Evolutionary conservation across 2,888 invertebrate species (phyloP), one percentile per base, ranked within the genome.

Genomic region (Coleophora flavipennella): DNA sequence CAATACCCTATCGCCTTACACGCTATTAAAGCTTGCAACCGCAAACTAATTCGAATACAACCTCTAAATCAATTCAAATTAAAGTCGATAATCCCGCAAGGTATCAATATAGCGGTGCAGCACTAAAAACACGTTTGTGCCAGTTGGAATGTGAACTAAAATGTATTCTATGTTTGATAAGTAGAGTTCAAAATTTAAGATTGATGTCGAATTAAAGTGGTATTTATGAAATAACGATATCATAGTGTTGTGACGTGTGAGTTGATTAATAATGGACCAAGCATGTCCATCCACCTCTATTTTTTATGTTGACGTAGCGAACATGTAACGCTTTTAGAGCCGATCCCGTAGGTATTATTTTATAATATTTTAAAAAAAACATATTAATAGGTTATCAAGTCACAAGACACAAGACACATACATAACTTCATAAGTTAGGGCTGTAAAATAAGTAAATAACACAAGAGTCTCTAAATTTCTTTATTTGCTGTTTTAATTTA

Each of bases 201-300:
- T 3, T 6, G 20, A 27, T 28, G 27, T 43, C 48, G 49, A 63
- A 67, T 62, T 56, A 62, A 76, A 80, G 71, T 74, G 74, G 79
- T 75, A 75, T 66, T 74, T 74, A 76, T 73, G 74, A 74, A 77
- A 72, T 75, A 72, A 78, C 71, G 67, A 73, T 80, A 81, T 83
- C 76, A 70, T 70, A 72, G 72, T 83, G 81, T 83, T 83, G 70
- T 84, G 84, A 83, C 84, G 79, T 74, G 75, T 67, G 60, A 46
- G 67, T 74, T 81, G 84, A 84, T 83, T 81, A 83, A 81, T 84
- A 81, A 83, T 78, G 83, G 79, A 70, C 64, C 60, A 59, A 60
- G 67, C 71, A 63, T 79, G 83, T 79, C 66, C 71, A 64, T 20
- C 20, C 20, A 20, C 20, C 55, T 68, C 57, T 57, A 62, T 67